Evolutionary conservation across 2,888 invertebrate species (phyloP), one percentile per base, ranked within the genome.

Genomic region (Sphecodes monilicornis): DNA sequence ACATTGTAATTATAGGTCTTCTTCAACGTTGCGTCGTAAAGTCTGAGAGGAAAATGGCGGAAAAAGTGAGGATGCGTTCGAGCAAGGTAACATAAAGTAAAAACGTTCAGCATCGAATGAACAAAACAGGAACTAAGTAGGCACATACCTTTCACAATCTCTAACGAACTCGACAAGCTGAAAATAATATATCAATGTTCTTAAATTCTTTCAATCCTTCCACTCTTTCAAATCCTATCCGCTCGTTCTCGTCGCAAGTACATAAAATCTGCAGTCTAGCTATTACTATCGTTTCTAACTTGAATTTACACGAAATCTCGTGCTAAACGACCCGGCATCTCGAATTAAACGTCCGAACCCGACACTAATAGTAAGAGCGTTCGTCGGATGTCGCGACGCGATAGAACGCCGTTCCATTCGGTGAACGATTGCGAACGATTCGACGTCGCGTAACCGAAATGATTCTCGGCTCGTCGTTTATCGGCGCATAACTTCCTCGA

Each of bases 391-490:
- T 29, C 72, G 29, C 39, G 68, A 13, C n/a, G n/a, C 69, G 69
- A 80, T 73, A 54, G 41, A 70, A 43, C 76, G 77, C 26, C 18
- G n/a, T 60, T 66, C 71, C 26, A 71, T 54, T 71, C 54, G 66
- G n/a, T 16, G 50, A 80, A 72, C 71, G 83, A 76, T 72, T 69
- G 66, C 72, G 57, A 76, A 82, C 64, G 71, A 76, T 60, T 57
- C 41, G n/a, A 29, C 39, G n/a, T 13, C 39, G 39, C n/a, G 39
- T 22, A 68, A 68, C 39, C 39, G 39, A 39, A 68, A 64, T n/a
- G 72, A 60, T 84, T 69, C 60, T 72, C 54, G 10, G 43, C 54
- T n/a, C 39, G 36, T 22, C 6, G 72, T 82, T 83, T 76, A 83
- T 82, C 83, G 76, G 10, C 18, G 68, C 60, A 73, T 73, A 77